These are phyloP conservation scores for Xestia c-nigrum DNA, from an alignment of 2,888 invertebrate species.

Conservation along the genomic window DNA sequence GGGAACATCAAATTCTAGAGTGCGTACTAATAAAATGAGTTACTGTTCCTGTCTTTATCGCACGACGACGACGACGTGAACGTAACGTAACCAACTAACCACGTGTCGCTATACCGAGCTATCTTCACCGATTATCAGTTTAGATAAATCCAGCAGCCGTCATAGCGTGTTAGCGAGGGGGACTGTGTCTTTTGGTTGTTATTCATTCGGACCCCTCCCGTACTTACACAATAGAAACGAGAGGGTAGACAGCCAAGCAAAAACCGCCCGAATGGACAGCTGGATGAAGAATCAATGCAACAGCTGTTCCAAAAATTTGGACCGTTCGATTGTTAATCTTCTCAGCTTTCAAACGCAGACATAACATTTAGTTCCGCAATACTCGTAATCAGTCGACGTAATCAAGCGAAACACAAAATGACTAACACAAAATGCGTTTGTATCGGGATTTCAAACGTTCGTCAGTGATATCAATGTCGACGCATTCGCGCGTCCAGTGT, in stretches of 20 bases:
- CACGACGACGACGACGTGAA: constrained; percentile 22
- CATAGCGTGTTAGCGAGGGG: constrained; percentile 73
- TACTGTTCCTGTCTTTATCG: constrained; percentile 57
- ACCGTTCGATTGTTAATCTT: constrained; percentile 47
- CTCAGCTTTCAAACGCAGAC: constrained; percentile 43
- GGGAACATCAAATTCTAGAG: constrained; percentile 26
- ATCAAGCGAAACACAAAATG: constrained; percentile 60
- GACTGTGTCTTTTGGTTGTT: constrained; percentile 76
- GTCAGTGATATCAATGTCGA: constrained; percentile 64
- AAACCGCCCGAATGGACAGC: constrained; percentile 59
- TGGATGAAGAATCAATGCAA: constrained; percentile 43
- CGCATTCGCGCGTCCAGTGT: constrained; percentile 68
- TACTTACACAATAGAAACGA: constrained; percentile 65
- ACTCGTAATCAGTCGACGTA: constrained; percentile 53
- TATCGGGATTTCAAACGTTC: constrained; percentile 61
- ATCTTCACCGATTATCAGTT: constrained; percentile 80
- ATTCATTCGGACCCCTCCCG: constrained; percentile 77
- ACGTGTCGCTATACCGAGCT: constrained; percentile 59
- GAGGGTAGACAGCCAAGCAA: constrained; percentile 61
- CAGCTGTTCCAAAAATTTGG: constrained; percentile 64
- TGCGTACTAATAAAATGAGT: constrained; percentile 24
- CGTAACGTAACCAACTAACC: constrained; percentile 61
- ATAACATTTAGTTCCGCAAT: constrained; percentile 63
- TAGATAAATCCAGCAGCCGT: constrained; percentile 80
- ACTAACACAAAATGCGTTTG: constrained; percentile 59